Base-by-base conservation (phyloP, 1,140 invertebrate species). In the Saxidomus purpurata region DNA sequence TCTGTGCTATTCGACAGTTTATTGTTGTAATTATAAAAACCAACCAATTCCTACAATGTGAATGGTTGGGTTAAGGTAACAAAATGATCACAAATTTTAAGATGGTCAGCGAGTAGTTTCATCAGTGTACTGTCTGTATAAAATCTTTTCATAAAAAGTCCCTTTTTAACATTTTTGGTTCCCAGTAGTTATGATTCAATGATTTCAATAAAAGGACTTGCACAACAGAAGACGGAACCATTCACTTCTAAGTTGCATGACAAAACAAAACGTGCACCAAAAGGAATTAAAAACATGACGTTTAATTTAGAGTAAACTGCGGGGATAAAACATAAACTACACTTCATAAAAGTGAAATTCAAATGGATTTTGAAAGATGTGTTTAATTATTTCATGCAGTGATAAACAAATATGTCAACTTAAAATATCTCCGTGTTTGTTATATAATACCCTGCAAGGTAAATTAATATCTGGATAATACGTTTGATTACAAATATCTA, bases 351-450 rank as follows among this genome's bases (percentile, higher is more conserved):
- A 84, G 82, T 84, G 82, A 84, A 84, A 84, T 47, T 69, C 59
- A 84, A 74, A 84, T 84, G 82, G 82, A 43, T 69, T 84, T 84
- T 84, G 82, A 84, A 84, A 47, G 82, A 71, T 84, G 25, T 84
- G 82, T 84, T 84, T 71, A 49, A 36, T 84, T 67, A 52, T 82
- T 84, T 19, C 28, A 49, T 67, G 43, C 82, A 67, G 47, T 84
- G 49, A 67, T 67, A 61, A 82, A 82, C 80, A 82, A 82, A 82
- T 67, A 82, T 82, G 80, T 82, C 80, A 82, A 82, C 80, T 82
- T 36, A 15, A 67, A 43, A 67, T 82, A 82, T 82, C 80, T 61
- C 59, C 38, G 15, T 61, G 80, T 82, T 82, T 63, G n/a, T 61
- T 43, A 82, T 28, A 31, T 82, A 82, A 82, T 82, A 47, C 80